Evolutionary conservation across 2,797 vertebrate genomes (phyloP).

Genomic region (Erethizon dorsatum): DNA sequence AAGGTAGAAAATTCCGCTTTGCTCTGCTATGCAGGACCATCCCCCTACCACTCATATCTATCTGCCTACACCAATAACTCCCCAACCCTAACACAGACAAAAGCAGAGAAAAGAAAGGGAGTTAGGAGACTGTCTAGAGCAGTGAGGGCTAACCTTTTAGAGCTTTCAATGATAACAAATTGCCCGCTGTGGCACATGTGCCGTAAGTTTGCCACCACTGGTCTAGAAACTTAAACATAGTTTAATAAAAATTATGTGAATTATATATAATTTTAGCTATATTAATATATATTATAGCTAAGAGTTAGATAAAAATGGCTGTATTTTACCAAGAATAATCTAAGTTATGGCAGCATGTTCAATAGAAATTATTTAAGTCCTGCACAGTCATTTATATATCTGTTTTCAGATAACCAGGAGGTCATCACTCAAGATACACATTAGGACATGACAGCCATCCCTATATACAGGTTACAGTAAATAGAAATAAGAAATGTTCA

Average conservation of each 20-base stretch:
- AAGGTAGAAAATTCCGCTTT: neutral
- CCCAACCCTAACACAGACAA: neutral
- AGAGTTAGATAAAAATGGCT: constrained; percentile 72
- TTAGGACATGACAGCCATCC: neutral
- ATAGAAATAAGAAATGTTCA: neutral
- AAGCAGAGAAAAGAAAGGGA: neutral
- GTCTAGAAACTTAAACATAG: constrained; percentile 57
- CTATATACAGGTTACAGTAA: neutral
- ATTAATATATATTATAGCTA: constrained; percentile 79
- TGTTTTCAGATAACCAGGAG: constrained; percentile 22
- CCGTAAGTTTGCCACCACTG: neutral
- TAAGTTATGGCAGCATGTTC: constrained; percentile 45
- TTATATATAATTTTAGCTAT: constrained; percentile 78
- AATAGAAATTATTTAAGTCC: constrained; percentile 13
- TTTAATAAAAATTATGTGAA: constrained; percentile 81
- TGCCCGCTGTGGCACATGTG: neutral
- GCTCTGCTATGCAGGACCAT: neutral
- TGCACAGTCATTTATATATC: neutral
- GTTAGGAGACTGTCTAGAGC: neutral
- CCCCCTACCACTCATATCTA: neutral
- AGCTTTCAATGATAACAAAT: neutral
- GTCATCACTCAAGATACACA: neutral
- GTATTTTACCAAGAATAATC: constrained; percentile 52
- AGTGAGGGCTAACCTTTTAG: neutral
- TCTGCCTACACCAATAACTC: neutral